Conservation (phyloP, 1,140 invertebrate genomes). For the Atta cephalotes region DNA sequence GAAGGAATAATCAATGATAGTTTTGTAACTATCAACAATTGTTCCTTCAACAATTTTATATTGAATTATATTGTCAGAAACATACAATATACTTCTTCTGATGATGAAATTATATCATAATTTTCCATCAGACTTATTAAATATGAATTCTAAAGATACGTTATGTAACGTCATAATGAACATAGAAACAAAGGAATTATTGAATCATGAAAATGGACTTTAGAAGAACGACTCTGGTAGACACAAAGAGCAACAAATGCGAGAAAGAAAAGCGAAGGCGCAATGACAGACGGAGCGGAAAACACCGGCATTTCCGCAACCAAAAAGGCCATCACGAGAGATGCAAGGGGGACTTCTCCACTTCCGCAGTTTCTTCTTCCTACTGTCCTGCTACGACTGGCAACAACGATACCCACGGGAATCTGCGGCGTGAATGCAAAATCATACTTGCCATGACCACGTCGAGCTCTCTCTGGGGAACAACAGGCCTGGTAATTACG, state of each 20-base stretch:
- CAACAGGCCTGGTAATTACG: constrained; percentile 54
- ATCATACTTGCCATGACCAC: constrained; percentile 56
- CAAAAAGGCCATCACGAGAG: not conserved
- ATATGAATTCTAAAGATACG: not conserved
- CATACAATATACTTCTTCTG: too few species aligned
- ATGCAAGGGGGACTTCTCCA: constrained; percentile 18
- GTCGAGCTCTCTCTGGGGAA: constrained; percentile 43
- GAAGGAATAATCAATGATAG: not conserved
- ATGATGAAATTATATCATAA: not conserved
- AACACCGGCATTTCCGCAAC: constrained; percentile 35
- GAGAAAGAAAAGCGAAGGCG: not conserved
- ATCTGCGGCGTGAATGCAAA: constrained; percentile 49
- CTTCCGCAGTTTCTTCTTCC: constrained; percentile 36
- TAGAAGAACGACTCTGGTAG: not conserved
- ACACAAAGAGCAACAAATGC: constrained; percentile 31
- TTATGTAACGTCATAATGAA: not conserved
- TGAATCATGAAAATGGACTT: constrained; percentile 20
- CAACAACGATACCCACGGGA: constrained; percentile 49
- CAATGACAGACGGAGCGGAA: constrained; percentile 26
- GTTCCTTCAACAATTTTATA: too few species aligned
- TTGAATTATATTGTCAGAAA: too few species aligned
- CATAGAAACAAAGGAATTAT: not conserved
- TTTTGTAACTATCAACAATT: not conserved
- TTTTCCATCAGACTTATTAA: not conserved
- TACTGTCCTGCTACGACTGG: not conserved